These are phyloP conservation scores for Disparrhopalites patrizii DNA, from an alignment of 2,888 invertebrate genomes.

Conservation along the genomic window DNA sequence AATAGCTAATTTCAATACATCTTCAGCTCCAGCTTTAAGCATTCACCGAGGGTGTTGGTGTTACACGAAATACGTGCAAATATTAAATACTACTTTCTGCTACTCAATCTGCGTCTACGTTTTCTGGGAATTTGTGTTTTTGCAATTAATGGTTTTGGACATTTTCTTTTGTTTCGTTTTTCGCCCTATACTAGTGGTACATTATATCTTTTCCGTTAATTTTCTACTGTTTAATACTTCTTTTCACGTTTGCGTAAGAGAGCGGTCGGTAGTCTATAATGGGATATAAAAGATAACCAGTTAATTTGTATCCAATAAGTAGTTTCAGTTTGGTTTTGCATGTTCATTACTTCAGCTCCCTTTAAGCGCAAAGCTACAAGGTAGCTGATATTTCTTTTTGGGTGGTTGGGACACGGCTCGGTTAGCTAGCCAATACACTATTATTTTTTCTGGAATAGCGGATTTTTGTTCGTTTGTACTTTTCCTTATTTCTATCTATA, in stretches of 20 bases:
- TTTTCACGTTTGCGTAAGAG: constrained; percentile 11
- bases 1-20: no score
- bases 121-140: not conserved
- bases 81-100: not conserved
- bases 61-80: not conserved
- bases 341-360: not conserved
- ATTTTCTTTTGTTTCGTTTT: constrained; percentile 22
- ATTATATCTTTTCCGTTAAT: not conserved
- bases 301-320: not conserved
- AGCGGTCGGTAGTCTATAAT: constrained; percentile 27
- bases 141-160: not conserved
- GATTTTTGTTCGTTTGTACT: no score
- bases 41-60: not conserved
- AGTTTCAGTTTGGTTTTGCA: not conserved
- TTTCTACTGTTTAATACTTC: not conserved
- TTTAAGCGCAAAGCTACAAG: no score
- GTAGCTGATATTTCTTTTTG: no score
- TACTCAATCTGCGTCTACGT: not conserved
- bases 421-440: no score
- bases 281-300: not conserved
- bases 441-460: no score
- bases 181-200: not conserved
- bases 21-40: no score
- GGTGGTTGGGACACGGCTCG: no score
- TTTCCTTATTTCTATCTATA: no score